Percentiles rank a stretch among this genome's conserved stretches.
Conservation (phyloP, 2,113 vertebrate species). For the Dasyurus viverrinus region DNA sequence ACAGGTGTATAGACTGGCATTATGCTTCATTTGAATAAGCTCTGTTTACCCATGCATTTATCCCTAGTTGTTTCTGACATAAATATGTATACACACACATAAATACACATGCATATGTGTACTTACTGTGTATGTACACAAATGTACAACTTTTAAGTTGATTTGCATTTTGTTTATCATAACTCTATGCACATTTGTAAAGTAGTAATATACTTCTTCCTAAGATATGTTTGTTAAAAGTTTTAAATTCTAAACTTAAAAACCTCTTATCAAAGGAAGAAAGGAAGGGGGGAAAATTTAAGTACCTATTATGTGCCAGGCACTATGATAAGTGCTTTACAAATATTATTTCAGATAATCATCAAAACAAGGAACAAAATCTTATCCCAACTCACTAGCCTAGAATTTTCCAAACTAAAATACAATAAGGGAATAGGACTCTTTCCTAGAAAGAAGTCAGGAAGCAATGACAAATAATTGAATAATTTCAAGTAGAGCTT, state of each 20-base stretch:
- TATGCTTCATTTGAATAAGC: background rate
- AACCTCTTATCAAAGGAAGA: background rate
- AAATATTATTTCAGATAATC: background rate
- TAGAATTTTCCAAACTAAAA: background rate
- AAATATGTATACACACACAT: background rate
- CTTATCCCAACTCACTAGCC: background rate
- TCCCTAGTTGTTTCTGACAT: background rate
- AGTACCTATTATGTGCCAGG: background rate
- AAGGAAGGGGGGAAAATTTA: background rate
- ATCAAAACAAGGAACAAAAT: background rate
- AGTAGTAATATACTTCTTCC: background rate
- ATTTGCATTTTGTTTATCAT: background rate
- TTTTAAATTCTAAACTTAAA: background rate
- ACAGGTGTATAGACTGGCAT: background rate
- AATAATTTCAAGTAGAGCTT: background rate
- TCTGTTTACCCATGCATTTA: background rate
- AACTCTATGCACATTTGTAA: background rate
- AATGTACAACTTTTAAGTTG: background rate
- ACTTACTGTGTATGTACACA: too few species aligned
- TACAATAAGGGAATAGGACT: background rate
- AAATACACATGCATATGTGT: background rate
- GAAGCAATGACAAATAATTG: background rate
- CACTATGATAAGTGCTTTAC: background rate
- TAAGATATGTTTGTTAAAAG: background rate
- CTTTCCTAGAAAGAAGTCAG: background rate